Conservation (phyloP, 1,140 invertebrate species). For the Antheraea pernyi region DNA sequence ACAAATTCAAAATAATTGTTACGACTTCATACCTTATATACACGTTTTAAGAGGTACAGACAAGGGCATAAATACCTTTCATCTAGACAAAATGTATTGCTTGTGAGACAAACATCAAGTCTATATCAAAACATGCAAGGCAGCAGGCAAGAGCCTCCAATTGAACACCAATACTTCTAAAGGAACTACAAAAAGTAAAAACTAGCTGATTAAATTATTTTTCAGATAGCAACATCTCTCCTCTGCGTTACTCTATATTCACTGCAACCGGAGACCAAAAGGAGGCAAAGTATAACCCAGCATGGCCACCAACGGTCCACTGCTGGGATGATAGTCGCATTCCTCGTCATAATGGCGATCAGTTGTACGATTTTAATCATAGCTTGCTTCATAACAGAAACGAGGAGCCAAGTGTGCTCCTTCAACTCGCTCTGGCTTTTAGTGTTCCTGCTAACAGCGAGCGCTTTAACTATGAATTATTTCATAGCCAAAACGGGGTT, state of each 20-base stretch:
- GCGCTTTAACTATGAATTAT: conserved; percentile 46
- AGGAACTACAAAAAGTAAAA: no score
- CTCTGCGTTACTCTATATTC: conserved; percentile 56
- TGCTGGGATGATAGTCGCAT: conserved; percentile 47
- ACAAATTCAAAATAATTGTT: no score
- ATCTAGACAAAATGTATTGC: no score
- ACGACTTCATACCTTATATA: no score
- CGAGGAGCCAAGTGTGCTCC: conserved; percentile 65
- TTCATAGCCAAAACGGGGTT: conserved; percentile 57
- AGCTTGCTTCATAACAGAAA: conserved; percentile 68
- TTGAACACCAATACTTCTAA: no score
- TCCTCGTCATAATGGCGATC: conserved; percentile 52
- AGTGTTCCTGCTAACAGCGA: conserved; percentile 33
- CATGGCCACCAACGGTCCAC: conserved; percentile 30
- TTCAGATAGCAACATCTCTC: conserved; percentile 46
- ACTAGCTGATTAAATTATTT: not conserved
- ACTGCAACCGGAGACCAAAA: conserved; percentile 45
- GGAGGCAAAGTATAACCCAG: conserved; percentile 31
- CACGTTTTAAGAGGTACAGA: no score
- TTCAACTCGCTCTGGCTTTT: conserved; percentile 47
- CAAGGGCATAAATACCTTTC: no score
- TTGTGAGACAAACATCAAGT: no score
- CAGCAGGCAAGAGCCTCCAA: no score
- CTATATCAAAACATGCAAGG: no score
- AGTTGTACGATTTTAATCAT: conserved; percentile 34